These are phyloP conservation scores for Hermetia illucens DNA, from an alignment of 1,140 invertebrate species.

Conservation along the genomic window DNA sequence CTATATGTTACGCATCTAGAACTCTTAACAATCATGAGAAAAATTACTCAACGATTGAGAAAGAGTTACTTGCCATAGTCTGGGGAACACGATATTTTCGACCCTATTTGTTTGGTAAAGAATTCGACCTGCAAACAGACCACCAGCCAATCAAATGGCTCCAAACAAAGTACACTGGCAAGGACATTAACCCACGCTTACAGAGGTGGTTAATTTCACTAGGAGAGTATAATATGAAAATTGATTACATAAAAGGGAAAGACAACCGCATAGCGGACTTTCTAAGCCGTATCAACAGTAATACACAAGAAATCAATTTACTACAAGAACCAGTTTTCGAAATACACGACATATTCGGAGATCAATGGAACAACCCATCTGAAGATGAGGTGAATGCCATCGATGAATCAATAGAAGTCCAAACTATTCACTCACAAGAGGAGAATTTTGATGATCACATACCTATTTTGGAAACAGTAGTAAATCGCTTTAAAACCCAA, in stretches of 20 bases:
- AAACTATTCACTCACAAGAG: not conserved
- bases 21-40: constrained; percentile 22
- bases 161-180: no score
- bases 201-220: no score
- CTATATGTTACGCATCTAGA: constrained; percentile 18
- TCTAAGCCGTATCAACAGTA: not conserved
- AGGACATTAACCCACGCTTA: constrained; percentile 34
- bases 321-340: no score
- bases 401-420: not conserved
- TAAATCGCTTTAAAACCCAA: not conserved
- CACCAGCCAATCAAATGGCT: no score
- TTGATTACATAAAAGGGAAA: no score
- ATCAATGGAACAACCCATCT: not conserved
- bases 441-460: not conserved
- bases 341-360: no score
- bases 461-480: not conserved
- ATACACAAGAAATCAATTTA: no score
- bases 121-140: constrained; percentile 35
- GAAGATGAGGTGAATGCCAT: not conserved
- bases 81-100: constrained; percentile 31
- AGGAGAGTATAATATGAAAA: no score
- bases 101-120: constrained; percentile 30
- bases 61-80: constrained; percentile 23
- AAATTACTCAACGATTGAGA: constrained; percentile 31
- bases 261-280: no score